Evolutionary conservation across 1,140 invertebrate genomes (phyloP).

Genomic region (Diabrotica virgifera): DNA sequence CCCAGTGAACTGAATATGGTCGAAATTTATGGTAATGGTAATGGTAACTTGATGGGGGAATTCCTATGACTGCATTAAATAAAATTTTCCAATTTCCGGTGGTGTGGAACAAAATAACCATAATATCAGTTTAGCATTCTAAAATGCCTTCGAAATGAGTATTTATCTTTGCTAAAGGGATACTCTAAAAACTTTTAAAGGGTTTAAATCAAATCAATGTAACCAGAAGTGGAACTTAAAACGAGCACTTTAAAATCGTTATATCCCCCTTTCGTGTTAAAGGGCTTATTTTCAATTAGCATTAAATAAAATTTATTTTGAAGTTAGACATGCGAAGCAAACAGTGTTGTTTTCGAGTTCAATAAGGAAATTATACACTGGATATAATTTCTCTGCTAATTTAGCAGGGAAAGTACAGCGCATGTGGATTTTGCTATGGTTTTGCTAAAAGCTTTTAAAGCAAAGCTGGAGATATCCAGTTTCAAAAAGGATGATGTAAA

Average conservation of each 20-base stretch:
- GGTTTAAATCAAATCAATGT: slow-evolving; percentile 6
- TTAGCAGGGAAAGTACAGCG: no score
- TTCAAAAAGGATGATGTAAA: no score
- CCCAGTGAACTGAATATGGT: no score
- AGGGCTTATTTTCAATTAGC: slow-evolving; percentile 13
- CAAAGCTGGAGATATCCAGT: no score
- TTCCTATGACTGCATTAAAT: no score
- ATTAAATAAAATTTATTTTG: slow-evolving; percentile 17
- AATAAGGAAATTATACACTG: background rate
- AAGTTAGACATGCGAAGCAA: slow-evolving; percentile 12
- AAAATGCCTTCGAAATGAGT: background rate
- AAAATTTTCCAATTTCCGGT: background rate
- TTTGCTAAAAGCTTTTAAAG: no score
- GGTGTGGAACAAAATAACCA: background rate
- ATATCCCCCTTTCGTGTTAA: slow-evolving; percentile 8
- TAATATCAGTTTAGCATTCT: background rate
- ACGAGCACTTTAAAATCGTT: slow-evolving; percentile 16
- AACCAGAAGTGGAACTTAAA: slow-evolving; percentile 14
- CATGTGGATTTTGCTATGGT: no score
- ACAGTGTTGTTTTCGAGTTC: background rate
- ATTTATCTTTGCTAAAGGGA: background rate
- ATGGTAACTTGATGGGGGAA: no score
- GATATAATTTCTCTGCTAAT: no score
- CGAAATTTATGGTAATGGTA: no score
- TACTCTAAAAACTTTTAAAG: background rate